Evolutionary conservation across 1,140 invertebrate genomes (phyloP).

Genomic region (Ips nitidus): DNA sequence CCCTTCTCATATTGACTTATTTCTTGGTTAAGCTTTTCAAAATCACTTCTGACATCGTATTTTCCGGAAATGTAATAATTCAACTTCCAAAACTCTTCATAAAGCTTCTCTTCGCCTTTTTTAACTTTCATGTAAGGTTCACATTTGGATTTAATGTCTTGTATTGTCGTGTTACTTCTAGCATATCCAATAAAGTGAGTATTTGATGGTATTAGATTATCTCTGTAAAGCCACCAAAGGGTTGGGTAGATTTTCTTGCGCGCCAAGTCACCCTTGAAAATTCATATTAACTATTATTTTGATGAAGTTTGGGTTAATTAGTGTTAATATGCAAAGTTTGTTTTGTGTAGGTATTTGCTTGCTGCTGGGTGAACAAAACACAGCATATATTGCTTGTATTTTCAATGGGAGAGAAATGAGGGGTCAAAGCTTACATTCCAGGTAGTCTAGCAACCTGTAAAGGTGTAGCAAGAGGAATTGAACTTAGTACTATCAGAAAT

Average conservation of each 20-base stretch:
- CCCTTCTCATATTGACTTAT: slow-evolving; percentile 65
- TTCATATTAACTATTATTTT: neutral
- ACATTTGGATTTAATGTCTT: slow-evolving; percentile 72
- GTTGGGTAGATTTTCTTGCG: slow-evolving; percentile 99
- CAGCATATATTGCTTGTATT: no score
- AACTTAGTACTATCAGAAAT: no score
- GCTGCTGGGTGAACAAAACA: no score
- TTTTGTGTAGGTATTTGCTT: no score
- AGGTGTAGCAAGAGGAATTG: no score
- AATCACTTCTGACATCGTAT: slow-evolving; percentile 82
- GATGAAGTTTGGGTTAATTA: no score
- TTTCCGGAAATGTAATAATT: slow-evolving; percentile 85
- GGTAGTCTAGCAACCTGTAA: no score
- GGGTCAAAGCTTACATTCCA: no score
- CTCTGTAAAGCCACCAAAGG: slow-evolving; percentile 92
- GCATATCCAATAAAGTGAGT: slow-evolving; percentile 95
- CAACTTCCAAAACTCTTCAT: slow-evolving; percentile 84
- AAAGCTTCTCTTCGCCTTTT: slow-evolving; percentile 69
- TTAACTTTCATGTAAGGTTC: slow-evolving; percentile 81
- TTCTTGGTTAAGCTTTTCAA: slow-evolving; percentile 75
- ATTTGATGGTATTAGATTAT: slow-evolving; percentile 84
- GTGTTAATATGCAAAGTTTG: no score
- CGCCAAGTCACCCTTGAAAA: slow-evolving; percentile 86
- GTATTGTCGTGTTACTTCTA: slow-evolving; percentile 76
- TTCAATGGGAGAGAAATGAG: no score